Evolutionary conservation across 2,113 vertebrate species (phyloP).

Genomic region (Pedionomus torquatus): DNA sequence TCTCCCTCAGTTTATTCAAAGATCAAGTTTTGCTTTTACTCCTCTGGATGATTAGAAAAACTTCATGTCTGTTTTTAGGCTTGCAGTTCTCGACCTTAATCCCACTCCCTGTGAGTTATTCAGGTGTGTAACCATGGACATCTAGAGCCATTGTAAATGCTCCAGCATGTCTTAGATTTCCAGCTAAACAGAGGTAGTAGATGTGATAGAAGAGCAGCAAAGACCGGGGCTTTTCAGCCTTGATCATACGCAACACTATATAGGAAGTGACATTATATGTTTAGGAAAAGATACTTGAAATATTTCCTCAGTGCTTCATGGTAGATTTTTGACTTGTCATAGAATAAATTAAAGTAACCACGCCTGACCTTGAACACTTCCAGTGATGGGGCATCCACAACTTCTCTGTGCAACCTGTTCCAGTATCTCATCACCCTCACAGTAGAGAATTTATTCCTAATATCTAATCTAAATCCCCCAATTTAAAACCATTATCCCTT

Average conservation of each 20-base stretch:
- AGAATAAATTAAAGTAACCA: background rate
- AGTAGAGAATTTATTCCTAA: too few relatives aligned
- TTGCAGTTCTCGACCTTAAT: background rate
- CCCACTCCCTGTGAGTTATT: background rate
- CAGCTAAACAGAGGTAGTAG: background rate
- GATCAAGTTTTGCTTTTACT: background rate
- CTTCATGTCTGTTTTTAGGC: background rate
- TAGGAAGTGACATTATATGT: background rate
- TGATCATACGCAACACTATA: background rate
- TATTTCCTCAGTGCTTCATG: background rate
- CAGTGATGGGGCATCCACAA: too few relatives aligned
- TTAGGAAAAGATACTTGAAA: background rate
- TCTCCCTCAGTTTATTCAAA: background rate
- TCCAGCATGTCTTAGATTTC: background rate
- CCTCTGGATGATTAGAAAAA: background rate
- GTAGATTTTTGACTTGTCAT: background rate
- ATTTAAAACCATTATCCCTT: too few relatives aligned
- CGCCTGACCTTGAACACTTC: background rate
- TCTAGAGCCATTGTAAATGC: background rate
- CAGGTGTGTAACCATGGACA: fast-evolving
- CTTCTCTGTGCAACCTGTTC: too few relatives aligned
- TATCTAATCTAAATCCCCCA: too few relatives aligned
- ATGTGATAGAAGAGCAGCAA: background rate
- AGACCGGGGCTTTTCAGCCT: background rate
- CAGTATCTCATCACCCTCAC: too few relatives aligned